Evolutionary conservation across 2,113 vertebrate species (phyloP).

Genomic region (Eolophus roseicapilla): DNA sequence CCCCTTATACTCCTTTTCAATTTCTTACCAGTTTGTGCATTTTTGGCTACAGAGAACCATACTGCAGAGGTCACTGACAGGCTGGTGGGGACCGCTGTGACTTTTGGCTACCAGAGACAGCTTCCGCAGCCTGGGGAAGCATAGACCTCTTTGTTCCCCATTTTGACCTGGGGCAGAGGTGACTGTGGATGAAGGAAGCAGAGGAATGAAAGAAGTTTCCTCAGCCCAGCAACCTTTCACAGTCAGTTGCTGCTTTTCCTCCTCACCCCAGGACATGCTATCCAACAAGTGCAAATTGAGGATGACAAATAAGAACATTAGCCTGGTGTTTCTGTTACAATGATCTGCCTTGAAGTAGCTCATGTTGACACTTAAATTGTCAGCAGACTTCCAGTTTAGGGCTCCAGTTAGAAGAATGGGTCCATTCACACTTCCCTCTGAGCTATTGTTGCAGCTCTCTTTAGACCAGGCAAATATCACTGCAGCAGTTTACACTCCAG

Average conservation of each 20-base stretch:
- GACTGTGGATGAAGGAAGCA: background rate
- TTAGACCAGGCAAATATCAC: background rate
- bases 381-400: constrained; percentile 43
- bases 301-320: constrained; percentile 60
- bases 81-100: background rate
- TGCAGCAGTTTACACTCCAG: constrained; percentile 31
- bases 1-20: background rate
- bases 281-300: constrained; percentile 44
- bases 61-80: background rate
- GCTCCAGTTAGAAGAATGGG: constrained; percentile 31
- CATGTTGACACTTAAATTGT: constrained; percentile 64
- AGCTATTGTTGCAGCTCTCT: constrained; percentile 45
- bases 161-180: background rate
- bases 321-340: constrained; percentile 34
- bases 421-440: constrained; percentile 36
- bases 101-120: background rate
- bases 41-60: background rate
- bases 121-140: background rate
- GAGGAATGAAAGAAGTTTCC: background rate
- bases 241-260: background rate
- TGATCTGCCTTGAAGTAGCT: constrained; percentile 22
- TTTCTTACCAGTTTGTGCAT: background rate
- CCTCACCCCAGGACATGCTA: background rate
- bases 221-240: background rate
- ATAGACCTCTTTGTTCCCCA: background rate